phyloP scores from a whole-genome alignment of 2,113 vertebrate species.

The Eidolon helvum region DNA sequence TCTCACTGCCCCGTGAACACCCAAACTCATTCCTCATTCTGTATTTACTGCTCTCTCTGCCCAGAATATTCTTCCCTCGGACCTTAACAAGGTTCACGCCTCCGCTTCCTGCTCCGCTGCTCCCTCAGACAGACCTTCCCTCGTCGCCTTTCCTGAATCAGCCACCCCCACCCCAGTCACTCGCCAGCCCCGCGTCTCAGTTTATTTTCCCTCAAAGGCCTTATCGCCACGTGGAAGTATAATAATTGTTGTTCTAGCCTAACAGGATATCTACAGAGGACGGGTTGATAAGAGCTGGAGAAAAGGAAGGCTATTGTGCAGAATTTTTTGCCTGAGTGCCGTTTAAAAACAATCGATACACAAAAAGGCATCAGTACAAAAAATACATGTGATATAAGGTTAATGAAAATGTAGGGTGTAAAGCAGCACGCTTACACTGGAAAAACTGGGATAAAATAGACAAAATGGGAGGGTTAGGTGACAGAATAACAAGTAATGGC shows the following conservation, averaged over 20 bases:
- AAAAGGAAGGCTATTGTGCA: not conserved
- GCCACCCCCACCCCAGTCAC: not conserved
- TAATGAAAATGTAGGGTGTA: not conserved
- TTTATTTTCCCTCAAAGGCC: conserved; percentile 29
- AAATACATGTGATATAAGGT: not conserved
- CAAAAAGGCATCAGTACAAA: not conserved
- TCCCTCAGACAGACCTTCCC: not conserved
- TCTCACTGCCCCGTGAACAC: not conserved
- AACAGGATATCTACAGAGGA: conserved; percentile 27
- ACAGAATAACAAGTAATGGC: not conserved
- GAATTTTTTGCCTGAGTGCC: not conserved
- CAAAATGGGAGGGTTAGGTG: not conserved
- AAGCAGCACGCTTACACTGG: not conserved
- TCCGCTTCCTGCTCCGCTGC: not conserved
- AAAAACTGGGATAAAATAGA: not conserved
- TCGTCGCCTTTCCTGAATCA: not conserved
- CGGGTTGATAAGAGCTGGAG: conserved; percentile 18
- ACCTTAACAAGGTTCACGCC: not conserved
- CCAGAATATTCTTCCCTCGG: not conserved
- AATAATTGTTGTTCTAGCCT: not conserved
- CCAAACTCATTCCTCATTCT: not conserved
- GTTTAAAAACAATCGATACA: conserved; percentile 5
- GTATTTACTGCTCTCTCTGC: not conserved
- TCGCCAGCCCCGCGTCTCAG: not conserved
- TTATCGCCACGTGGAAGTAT: conserved; percentile 12